Conservation (phyloP, 2,797 vertebrate species). For the Enteromius afrohamiltoni region DNA sequence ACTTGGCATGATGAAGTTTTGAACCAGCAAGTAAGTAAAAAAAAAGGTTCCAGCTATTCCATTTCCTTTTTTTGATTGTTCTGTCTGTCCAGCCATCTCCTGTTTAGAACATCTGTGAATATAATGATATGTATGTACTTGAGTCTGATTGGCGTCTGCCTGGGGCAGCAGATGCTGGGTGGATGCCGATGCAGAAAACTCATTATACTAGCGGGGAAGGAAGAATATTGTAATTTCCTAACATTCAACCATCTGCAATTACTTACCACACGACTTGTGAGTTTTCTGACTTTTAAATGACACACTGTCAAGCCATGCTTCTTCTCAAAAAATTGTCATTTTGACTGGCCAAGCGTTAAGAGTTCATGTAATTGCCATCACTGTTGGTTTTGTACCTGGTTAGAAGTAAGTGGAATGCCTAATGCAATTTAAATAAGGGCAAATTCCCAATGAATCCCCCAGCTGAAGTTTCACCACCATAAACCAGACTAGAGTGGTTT, state of each 20-base stretch:
- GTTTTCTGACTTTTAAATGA: conserved; percentile 22
- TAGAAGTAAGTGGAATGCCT: conserved; percentile 9
- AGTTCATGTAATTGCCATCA: conserved; percentile 25
- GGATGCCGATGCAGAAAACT: not conserved
- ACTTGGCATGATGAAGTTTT: too few species aligned
- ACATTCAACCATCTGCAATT: conserved; percentile 15
- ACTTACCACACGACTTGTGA: not conserved
- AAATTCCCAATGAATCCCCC: not conserved
- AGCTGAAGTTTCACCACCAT: not conserved
- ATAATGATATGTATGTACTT: too few species aligned
- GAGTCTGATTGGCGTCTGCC: not conserved
- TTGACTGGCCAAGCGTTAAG: not conserved
- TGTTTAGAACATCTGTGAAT: too few species aligned
- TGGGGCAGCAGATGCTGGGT: not conserved
- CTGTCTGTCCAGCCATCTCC: too few species aligned
- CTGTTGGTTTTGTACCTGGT: conserved; percentile 14
- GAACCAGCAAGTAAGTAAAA: too few species aligned
- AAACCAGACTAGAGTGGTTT: not conserved
- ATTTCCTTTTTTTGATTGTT: too few species aligned
- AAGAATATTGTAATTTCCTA: not conserved
- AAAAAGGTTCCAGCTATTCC: too few species aligned
- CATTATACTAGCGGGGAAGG: not conserved
- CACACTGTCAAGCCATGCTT: not conserved
- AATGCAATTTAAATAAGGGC: not conserved
- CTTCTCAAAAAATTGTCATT: not conserved